Evolutionary conservation across 2,113 vertebrate species (phyloP).

Genomic region (Macrotis lagotis): DNA sequence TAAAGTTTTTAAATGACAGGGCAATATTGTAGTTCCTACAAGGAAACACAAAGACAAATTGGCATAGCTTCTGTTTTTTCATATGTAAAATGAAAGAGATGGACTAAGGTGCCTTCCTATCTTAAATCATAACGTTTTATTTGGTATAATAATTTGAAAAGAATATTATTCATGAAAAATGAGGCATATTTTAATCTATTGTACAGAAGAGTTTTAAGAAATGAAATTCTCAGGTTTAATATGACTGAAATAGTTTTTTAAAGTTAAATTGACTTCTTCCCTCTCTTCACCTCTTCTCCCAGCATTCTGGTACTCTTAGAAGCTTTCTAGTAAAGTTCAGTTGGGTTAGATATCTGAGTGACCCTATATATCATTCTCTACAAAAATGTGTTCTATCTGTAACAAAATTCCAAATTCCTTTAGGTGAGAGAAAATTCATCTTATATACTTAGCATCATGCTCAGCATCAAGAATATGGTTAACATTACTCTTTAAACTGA

Average conservation of each 20-base stretch:
- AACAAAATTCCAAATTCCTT: not conserved
- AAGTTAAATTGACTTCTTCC: not conserved
- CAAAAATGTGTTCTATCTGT: not conserved
- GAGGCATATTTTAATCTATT: not conserved
- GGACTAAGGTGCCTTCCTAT: not conserved
- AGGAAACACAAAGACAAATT: not conserved
- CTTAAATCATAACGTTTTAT: not conserved
- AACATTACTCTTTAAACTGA: not conserved
- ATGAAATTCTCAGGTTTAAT: not conserved
- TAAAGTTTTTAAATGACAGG: slow-evolving; percentile 34
- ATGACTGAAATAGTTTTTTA: not conserved
- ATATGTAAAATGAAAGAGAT: not conserved
- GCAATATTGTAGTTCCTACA: slow-evolving; percentile 10
- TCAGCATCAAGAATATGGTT: not conserved
- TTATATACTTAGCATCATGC: not conserved
- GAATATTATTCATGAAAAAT: not conserved
- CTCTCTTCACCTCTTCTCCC: not conserved
- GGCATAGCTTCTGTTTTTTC: not conserved
- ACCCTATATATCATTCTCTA: not conserved
- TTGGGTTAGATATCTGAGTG: not conserved
- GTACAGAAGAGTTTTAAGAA: not conserved
- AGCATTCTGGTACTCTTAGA: not conserved
- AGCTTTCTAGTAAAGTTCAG: not conserved
- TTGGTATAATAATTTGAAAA: not conserved
- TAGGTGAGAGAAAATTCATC: not conserved